Percentiles rank a stretch among this genome's conserved stretches.
These are phyloP conservation scores for Eulithis prunata DNA, from an alignment of 2,888 invertebrate genomes.

Conservation along the genomic window DNA sequence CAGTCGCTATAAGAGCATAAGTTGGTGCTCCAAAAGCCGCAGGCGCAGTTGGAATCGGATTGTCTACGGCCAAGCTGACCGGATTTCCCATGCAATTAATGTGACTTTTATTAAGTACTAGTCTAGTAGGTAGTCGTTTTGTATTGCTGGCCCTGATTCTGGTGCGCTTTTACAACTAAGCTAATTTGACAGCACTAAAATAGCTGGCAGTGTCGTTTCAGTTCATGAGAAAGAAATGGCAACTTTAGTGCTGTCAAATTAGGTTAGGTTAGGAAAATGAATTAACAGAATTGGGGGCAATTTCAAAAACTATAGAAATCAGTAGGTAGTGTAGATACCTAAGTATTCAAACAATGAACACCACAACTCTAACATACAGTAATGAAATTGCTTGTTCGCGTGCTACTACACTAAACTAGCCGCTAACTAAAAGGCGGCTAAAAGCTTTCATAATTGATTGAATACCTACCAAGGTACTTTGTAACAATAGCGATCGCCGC, in stretches of 20 bases:
- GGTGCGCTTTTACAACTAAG: too few relatives aligned
- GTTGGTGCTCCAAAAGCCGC: conserved; percentile 8
- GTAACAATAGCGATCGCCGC: conserved; percentile 36
- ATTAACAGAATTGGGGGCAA: too few relatives aligned
- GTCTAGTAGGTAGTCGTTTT: conserved; percentile 14
- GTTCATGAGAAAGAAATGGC: too few relatives aligned
- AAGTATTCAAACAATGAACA: conserved; percentile 3
- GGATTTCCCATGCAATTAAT: conserved; percentile 27
- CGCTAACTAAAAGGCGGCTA: conserved; percentile 34
- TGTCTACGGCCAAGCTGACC: conserved; percentile 22
- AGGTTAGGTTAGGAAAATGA: too few relatives aligned
- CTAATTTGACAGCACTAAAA: too few relatives aligned
- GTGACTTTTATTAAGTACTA: too few relatives aligned
- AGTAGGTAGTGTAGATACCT: not conserved
- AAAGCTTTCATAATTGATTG: conserved; percentile 42
- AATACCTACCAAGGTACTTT: conserved; percentile 29
- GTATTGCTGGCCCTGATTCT: conserved; percentile 10
- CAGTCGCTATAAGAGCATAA: not conserved
- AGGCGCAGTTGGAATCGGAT: conserved; percentile 9
- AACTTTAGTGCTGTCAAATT: too few relatives aligned
- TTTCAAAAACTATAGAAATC: not conserved
- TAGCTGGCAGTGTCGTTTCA: too few relatives aligned
- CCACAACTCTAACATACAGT: conserved; percentile 15
- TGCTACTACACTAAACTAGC: conserved; percentile 30
- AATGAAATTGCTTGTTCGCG: conserved; percentile 31